These are phyloP conservation scores for Alloscopus bannaensis DNA, from an alignment of 2,888 invertebrate species.

Conservation along the genomic window DNA sequence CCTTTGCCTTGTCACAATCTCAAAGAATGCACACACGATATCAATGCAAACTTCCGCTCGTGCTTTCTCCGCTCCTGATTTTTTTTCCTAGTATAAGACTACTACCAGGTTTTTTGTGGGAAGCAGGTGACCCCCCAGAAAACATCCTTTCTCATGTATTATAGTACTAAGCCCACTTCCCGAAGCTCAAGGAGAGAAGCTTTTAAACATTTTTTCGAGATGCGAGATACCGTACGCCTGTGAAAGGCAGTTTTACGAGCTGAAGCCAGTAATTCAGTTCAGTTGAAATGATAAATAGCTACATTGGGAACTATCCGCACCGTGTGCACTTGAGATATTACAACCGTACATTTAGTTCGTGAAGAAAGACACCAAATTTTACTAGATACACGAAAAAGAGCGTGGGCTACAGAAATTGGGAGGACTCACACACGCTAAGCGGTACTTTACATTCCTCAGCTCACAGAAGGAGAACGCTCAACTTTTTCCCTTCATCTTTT, in stretches of 20 bases:
- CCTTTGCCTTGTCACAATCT: conserved; percentile 5
- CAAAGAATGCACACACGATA: background rate
- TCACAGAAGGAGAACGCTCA: too few relatives aligned
- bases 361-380: background rate
- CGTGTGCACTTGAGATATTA: conserved; percentile 2
- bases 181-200: too few relatives aligned
- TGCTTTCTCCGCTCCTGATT: conserved; percentile 19
- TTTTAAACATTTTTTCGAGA: background rate
- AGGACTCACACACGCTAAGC: background rate
- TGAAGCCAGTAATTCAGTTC: conserved; percentile 45
- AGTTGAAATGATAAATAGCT: conserved; percentile 46
- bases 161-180: too few relatives aligned
- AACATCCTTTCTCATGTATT: background rate
- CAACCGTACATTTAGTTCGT: too few relatives aligned
- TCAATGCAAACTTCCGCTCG: conserved; percentile 32
- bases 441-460: too few relatives aligned
- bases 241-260: conserved; percentile 51
- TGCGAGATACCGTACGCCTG: conserved; percentile 27
- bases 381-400: conserved; percentile 1
- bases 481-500: background rate
- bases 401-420: background rate
- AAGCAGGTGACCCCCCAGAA: conserved; percentile 35
- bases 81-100: background rate
- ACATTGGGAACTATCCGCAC: conserved; percentile 21
- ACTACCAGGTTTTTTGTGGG: too few relatives aligned